Evolutionary conservation across 2,888 invertebrate genomes (phyloP), one percentile per base, ranked within the genome.

Genomic region (Lottia gigantea): DNA sequence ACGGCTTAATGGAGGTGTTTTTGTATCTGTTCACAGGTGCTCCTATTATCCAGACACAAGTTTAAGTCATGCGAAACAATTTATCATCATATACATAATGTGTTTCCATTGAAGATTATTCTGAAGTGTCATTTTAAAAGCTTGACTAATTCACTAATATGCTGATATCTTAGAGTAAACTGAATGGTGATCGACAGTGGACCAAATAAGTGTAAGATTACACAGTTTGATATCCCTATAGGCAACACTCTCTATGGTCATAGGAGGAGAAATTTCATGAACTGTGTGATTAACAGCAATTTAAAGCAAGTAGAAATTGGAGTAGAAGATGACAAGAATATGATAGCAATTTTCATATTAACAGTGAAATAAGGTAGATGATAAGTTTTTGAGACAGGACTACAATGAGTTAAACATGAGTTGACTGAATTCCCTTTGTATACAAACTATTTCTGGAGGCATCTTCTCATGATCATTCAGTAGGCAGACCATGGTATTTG

Each of bases 151-250:
- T 55, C 55, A 19, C 14, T 55, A 55, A 55, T 55, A 11, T 23
- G 19, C 55, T 55, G 55, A 23, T 55, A 55, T 55, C 19, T 55
- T 19, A 55, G 19, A 55, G 19, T 55, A 8, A 55, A 55, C 19
- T 55, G 55, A 55, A 55, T 23, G 8, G 19, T 55, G 23, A 55
- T 55, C 55, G 11, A 55, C 14, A 23, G 23, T 55, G 19, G 12
- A 23, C 19, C 1, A 14, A 55, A 14, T 19, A 55, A 23, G 55
- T 55, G 19, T 55, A 55, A 55, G 23, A 23, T 55, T 55, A 55
- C 55, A 55, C 55, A 55, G 55, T 55, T 55, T 23, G 55, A 55
- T 55, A 55, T n/a, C 55, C 55, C 55, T 55, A 23, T 55, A 23
- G 55, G 55, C 55, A 55, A 23, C 55, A 40, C 40, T 40, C 40